Evolutionary conservation across 1,140 invertebrate species (phyloP), one percentile per base, ranked within the genome.

Genomic region (Hormaphis cornu): DNA sequence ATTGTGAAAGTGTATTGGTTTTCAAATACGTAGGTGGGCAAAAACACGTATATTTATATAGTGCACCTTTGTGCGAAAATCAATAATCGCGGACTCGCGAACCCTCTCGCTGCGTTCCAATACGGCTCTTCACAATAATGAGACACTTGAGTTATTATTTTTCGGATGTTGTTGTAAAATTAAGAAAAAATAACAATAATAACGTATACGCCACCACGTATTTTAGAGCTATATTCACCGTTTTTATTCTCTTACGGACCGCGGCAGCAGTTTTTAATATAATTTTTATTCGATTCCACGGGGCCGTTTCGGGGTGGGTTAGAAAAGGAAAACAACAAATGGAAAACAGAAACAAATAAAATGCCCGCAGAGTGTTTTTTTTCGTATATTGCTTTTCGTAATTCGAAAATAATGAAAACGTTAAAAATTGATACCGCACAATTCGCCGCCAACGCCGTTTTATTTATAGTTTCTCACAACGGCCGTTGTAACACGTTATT

Each of bases 81-180:
- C 58, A 46, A 63, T 63, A 63, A 46, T 28, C 40, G 24, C 20
- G 26, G n/a, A 44, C 24, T 26, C n/a, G 7, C 18, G 14, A 44
- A 5, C 12, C 12, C 58, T 40, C 18, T 63, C 40, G 10, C 24
- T 46, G 7, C 22, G 24, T 63, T 28, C 10, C 10, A 42, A 30
- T 30, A 18, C 9, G 20, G 46, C 58, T 40, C 37, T 58, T 58
- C 20, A 37, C 35, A 58, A 58, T 58, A 58, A 58, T 40, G 54
- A 58, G 54, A 58, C 54, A 2, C 54, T 58, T 40, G 20, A 58
- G n/a, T n/a, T n/a, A 58, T 58, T 58, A 58, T 58, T 24, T 58
- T 53, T 58, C 20, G 14, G 52, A 53, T 54, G 54, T 40, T 58
- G 20, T 58, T 40, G 9, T 37, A 14, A 7, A 8, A 22, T 28